Base-by-base conservation (phyloP, 1,140 invertebrate species). In the Cherax quadricarinatus region DNA sequence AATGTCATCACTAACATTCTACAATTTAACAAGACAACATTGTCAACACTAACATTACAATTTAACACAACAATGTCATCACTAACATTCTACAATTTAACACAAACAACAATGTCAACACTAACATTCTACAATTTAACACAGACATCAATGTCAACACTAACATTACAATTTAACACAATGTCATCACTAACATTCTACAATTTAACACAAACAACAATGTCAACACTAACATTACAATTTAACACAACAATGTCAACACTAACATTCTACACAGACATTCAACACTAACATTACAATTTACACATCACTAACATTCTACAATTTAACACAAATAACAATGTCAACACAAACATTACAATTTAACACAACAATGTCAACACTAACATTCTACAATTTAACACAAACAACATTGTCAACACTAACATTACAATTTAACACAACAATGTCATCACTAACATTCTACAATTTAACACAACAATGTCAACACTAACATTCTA, bases 91-190 rank as follows among this genome's bases (percentile, higher is more conserved):
- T 41, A 41, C 30, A 41, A 41, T 41, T 41, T 41, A 41, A 41
- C 30, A 41, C 30, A n/a, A n/a, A n/a, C n/a, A n/a, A n/a, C n/a
- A 41, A 41, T 41, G 30, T 41, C 30, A 41, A 41, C 30, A 41
- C 30, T 41, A 41, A 41, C 83, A 48, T 62, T 41, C 57, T 80
- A 86, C 89, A 86, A 91, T 41, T 41, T 41, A 41, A 1, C 30
- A 41, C 30, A 41, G 2, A 91, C 89, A 62, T 4, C 51, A 86
- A 84, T 91, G 83, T 85, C 57, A 84, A 85, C 66, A 85, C 62
- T 30, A 83, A 49, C 30, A 41, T 41, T 41, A 41, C 30, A 41
- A 2, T 41, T 41, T 41, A 41, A 41, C 30, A 41, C 30, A 41
- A 41, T 73, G 41, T 62, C 60, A 24, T 66, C 79, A 41, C 30